These are phyloP conservation scores for Triplophysa siluroides DNA, from an alignment of 2,113 vertebrate genomes.

Conservation along the genomic window DNA sequence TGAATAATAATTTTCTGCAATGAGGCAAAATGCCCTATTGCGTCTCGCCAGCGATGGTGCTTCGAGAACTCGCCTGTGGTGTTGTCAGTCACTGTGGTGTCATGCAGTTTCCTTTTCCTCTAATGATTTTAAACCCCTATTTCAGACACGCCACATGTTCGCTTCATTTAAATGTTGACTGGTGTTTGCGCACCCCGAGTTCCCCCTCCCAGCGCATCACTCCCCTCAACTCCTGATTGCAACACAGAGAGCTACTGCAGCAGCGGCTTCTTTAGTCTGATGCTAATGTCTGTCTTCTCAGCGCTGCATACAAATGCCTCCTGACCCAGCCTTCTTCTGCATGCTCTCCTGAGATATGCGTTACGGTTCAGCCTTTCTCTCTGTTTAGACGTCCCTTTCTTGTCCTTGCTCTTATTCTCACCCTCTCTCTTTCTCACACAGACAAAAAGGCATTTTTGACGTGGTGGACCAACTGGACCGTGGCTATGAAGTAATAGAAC, in stretches of 20 bases:
- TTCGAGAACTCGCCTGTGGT: slow-evolving; percentile 38
- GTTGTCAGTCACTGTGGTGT: slow-evolving; percentile 39
- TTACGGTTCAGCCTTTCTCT: not conserved
- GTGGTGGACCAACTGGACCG: not conserved
- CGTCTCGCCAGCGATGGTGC: slow-evolving; percentile 4
- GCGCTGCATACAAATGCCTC: slow-evolving; percentile 77
- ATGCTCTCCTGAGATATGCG: slow-evolving; percentile 58
- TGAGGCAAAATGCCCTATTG: not conserved
- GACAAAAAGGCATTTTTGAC: not conserved
- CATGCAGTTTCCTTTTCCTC: slow-evolving; percentile 19
- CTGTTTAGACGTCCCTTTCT: not conserved
- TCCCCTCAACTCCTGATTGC: slow-evolving; percentile 63
- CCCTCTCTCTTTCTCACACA: not conserved
- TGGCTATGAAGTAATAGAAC: not conserved
- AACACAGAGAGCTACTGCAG: slow-evolving; percentile 71
- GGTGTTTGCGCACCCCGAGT: not conserved
- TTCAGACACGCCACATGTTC: slow-evolving; percentile 43
- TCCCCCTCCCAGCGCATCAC: slow-evolving; percentile 47
- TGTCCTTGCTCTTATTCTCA: slow-evolving; percentile 6
- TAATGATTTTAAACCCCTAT: slow-evolving; percentile 6
- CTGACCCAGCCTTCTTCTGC: slow-evolving; percentile 68
- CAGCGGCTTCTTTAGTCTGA: slow-evolving; percentile 71
- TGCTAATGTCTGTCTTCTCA: slow-evolving; percentile 76
- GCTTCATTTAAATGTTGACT: slow-evolving; percentile 52
- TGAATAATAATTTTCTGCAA: not conserved